Percentiles rank a stretch among this genome's conserved stretches.
phyloP scores from a whole-genome alignment of 1,140 invertebrate genomes.

The Lucilia cuprina region DNA sequence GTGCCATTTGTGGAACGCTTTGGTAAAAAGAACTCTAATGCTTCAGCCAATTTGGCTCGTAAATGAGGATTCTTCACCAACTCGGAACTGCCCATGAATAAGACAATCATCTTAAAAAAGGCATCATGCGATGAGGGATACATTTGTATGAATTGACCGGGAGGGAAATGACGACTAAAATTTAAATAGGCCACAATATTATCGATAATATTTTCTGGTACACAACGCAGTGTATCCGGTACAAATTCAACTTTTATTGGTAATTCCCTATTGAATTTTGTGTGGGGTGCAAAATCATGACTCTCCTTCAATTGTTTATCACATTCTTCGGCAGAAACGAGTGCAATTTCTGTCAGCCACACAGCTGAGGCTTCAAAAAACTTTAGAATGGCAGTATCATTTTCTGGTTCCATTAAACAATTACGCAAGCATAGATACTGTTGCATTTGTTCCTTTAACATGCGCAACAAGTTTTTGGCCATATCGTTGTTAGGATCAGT shows the following conservation, averaged over 20 bases:
- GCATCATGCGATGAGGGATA: slow-evolving; percentile 64
- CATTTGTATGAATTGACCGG: slow-evolving; percentile 66
- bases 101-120: slow-evolving; percentile 76
- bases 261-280: slow-evolving; percentile 46
- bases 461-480: slow-evolving; percentile 68
- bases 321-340: slow-evolving; percentile 50
- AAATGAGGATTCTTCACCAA: slow-evolving; percentile 92
- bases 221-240: slow-evolving; percentile 65
- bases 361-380: slow-evolving; percentile 82
- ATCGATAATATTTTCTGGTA: slow-evolving; percentile 91
- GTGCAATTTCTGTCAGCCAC: slow-evolving; percentile 84
- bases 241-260: slow-evolving; percentile 45
- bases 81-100: slow-evolving; percentile 79
- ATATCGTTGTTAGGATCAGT: slow-evolving; percentile 66
- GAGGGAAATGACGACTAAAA: slow-evolving; percentile 73
- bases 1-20: slow-evolving; percentile 67
- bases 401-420: slow-evolving; percentile 51
- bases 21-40: slow-evolving; percentile 82
- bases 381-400: slow-evolving; percentile 65
- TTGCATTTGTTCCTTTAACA: slow-evolving; percentile 70
- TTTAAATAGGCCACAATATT: slow-evolving; percentile 84
- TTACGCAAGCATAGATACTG: slow-evolving; percentile 54
- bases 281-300: slow-evolving; percentile 53
- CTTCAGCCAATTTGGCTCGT: slow-evolving; percentile 87
- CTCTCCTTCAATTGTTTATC: slow-evolving; percentile 37